Evolutionary conservation across 1,140 invertebrate genomes (phyloP).

Genomic region (Zaprionus taronus): DNA sequence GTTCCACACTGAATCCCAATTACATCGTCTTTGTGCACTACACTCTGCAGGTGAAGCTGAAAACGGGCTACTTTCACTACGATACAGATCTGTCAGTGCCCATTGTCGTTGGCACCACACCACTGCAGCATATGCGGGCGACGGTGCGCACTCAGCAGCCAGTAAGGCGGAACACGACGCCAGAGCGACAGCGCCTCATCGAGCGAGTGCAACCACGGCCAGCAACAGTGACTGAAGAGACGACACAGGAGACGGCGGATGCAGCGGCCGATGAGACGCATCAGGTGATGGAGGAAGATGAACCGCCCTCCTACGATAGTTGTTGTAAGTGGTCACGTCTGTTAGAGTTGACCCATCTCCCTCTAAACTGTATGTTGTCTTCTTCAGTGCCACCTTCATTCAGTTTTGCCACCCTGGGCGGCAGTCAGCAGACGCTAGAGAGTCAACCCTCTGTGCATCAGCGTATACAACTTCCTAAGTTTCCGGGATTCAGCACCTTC

Average conservation of each 20-base stretch:
- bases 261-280: conserved; percentile 39
- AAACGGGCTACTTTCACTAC: conserved; percentile 78
- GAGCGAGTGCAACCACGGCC: conserved; percentile 63
- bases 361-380: neutral
- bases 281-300: conserved; percentile 67
- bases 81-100: conserved; percentile 79
- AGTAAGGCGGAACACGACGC: conserved; percentile 45
- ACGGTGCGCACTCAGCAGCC: conserved; percentile 59
- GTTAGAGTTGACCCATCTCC: neutral
- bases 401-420: conserved; percentile 74
- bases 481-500: conserved; percentile 72
- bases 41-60: conserved; percentile 73
- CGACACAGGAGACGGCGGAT: conserved; percentile 33
- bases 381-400: conserved; percentile 77
- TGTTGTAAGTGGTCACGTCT: conserved; percentile 58
- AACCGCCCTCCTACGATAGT: conserved; percentile 79
- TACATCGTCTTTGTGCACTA: conserved; percentile 81
- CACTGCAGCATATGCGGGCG: conserved; percentile 54
- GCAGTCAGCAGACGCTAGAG: conserved; percentile 71
- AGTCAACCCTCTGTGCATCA: conserved; percentile 46
- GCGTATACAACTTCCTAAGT: conserved; percentile 72
- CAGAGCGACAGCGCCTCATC: conserved; percentile 68
- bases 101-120: conserved; percentile 69
- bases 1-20: conserved; percentile 77
- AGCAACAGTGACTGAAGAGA: conserved; percentile 54